Percentiles rank a stretch among this genome's conserved stretches.
Evolutionary conservation across 2,888 invertebrate genomes (phyloP).

Genomic region (Slavum lentiscoides): DNA sequence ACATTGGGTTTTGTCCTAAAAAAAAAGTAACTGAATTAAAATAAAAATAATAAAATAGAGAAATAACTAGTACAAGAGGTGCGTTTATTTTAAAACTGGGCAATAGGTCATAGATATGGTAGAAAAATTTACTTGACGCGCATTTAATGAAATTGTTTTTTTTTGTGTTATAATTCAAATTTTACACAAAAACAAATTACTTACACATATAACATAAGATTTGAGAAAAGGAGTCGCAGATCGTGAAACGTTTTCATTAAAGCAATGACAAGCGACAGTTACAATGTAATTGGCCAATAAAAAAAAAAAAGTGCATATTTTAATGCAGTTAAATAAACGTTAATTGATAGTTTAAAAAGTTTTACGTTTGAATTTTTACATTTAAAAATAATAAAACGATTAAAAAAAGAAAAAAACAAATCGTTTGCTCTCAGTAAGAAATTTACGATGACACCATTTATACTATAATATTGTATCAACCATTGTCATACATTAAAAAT

Average conservation of each 20-base stretch:
- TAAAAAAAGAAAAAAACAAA: not conserved
- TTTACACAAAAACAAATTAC: slow-evolving; percentile 10
- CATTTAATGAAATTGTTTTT: too few species aligned
- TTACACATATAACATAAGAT: slow-evolving; percentile 11
- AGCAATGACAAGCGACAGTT: not conserved
- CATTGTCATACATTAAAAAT: not conserved
- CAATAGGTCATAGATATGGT: not conserved
- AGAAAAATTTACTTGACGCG: not conserved
- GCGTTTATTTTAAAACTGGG: not conserved
- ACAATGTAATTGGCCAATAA: not conserved
- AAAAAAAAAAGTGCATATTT: not conserved
- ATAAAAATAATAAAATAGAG: slow-evolving; percentile 11
- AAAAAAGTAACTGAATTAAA: not conserved
- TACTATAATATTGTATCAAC: too few species aligned
- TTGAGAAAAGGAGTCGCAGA: not conserved
- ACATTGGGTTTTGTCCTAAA: slow-evolving; percentile 24
- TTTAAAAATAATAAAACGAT: too few species aligned
- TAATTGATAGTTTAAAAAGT: not conserved
- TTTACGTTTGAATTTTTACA: not conserved
- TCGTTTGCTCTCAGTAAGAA: not conserved
- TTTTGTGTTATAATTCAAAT: not conserved
- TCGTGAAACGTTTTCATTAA: slow-evolving; percentile 11
- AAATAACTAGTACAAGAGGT: slow-evolving; percentile 21
- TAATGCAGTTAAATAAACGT: slow-evolving; percentile 19
- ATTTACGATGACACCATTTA: too few species aligned